phyloP scores from a whole-genome alignment of 2,797 vertebrate species.

The Chaenodraco wilsoni region DNA sequence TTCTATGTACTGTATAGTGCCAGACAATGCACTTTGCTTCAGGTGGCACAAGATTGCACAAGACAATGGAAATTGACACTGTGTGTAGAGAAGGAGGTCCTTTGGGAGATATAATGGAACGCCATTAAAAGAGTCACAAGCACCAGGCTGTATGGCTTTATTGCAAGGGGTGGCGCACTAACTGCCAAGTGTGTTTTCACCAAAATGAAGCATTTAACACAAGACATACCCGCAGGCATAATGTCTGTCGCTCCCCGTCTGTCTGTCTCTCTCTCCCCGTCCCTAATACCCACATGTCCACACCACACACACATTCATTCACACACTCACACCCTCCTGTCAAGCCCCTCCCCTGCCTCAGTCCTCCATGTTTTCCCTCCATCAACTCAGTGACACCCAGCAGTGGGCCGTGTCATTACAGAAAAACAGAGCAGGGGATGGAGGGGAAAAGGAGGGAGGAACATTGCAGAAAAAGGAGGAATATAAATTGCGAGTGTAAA shows the following conservation, averaged over 20 bases:
- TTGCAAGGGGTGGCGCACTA: conserved; percentile 58
- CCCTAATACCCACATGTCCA: conserved; percentile 43
- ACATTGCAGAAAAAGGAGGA: conserved; percentile 52
- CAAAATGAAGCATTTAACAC: conserved; percentile 73
- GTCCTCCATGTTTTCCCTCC: conserved; percentile 81
- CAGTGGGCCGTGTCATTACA: conserved; percentile 85
- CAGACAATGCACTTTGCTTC: conserved; percentile 51
- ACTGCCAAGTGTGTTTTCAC: conserved; percentile 74
- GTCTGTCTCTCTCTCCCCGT: conserved; percentile 16
- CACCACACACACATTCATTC: conserved; percentile 44
- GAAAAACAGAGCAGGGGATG: conserved; percentile 71
- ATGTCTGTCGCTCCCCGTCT: conserved; percentile 57
- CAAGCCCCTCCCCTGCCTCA: conserved; percentile 69
- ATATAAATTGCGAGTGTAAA: conserved; percentile 53
- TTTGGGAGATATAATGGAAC: conserved; percentile 69
- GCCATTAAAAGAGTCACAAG: conserved; percentile 70
- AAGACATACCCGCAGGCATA: conserved; percentile 64
- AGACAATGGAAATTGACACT: conserved; percentile 33
- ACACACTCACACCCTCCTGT: conserved; percentile 52
- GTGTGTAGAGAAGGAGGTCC: conserved; percentile 44
- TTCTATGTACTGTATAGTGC: conserved; percentile 12
- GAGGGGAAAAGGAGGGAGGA: conserved; percentile 25
- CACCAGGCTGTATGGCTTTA: conserved; percentile 62
- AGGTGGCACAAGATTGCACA: conserved; percentile 54
- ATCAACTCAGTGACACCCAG: conserved; percentile 84